Conservation (phyloP, 2,888 invertebrate species). For the Drosophila mulleri region DNA sequence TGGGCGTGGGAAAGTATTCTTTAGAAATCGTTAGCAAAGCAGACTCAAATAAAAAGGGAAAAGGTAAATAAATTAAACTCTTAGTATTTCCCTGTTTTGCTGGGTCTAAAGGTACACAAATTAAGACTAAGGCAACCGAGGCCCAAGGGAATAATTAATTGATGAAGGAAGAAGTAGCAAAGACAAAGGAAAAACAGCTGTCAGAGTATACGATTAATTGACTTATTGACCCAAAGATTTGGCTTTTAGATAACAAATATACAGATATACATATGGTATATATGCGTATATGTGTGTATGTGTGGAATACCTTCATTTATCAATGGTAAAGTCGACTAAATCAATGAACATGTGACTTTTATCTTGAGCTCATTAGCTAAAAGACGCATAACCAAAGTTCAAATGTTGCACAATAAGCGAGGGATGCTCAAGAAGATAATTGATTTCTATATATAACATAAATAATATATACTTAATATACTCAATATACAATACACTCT, state of each 20-base stretch:
- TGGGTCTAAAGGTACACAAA: neutral
- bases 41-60: neutral
- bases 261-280: neutral
- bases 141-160: conserved; percentile 13
- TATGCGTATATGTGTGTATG: neutral
- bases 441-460: too few relatives aligned
- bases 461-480: too few relatives aligned
- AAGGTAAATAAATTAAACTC: neutral
- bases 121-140: neutral
- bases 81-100: neutral
- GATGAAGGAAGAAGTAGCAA: neutral
- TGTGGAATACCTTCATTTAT: conserved; percentile 9
- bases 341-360: conserved; percentile 23
- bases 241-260: neutral
- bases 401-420: neutral
- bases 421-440: neutral
- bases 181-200: neutral
- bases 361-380: conserved; percentile 18
- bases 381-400: neutral
- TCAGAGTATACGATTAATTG: conserved; percentile 48
- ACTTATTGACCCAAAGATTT: conserved; percentile 49
- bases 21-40: neutral
- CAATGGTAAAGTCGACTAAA: neutral
- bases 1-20: neutral
- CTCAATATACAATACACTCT: too few relatives aligned